Evolutionary conservation across 1,140 invertebrate genomes (phyloP), one percentile per base, ranked within the genome.

Genomic region (Neocloeon triangulifer): DNA sequence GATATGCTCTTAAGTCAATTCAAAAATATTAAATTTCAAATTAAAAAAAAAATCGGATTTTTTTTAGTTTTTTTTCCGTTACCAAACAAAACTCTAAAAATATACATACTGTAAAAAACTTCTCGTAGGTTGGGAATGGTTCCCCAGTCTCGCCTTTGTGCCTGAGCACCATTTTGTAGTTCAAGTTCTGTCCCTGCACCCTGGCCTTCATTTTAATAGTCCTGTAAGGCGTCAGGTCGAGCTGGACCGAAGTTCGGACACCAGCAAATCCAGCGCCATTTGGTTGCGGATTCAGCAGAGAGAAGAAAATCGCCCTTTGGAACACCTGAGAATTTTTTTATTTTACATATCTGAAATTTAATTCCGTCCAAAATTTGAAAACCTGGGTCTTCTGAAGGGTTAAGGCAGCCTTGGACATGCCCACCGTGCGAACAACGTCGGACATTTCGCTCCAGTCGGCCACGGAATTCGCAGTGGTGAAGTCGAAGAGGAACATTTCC

Each of bases 231-330:
- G 50, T 51, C 2, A 73, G 41, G 46, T 73, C 47, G 8, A 58
- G 43, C 15, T 49, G 27, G 4, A 52, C 52, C 4, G 45, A 31
- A 1, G 51, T 62, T 21, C 58, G 46, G 29, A 69, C 54, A 7
- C 70, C 70, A 23, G 69, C 69, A 47, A 75, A 73, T 5, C 68
- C 66, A 19, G 72, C 72, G 2, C 70, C 70, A 38, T 73, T 72
- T 6, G 60, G 52, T 47, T 73, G 69, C 5, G 71, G 70, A 45
- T 73, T 72, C 4, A 75, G 44, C 10, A 73, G 40, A 3, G 62
- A 61, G 39, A 74, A 75, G 35, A 75, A 63, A 41, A 75, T 51
- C 0, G 62, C 70, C 42, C 64, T 48, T 47, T 69, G 64, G 36
- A 66, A 69, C 18, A 54, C 34, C 37, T 55, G 48, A 4, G n/a